These are phyloP conservation scores for Aricia artaxerxes DNA, from an alignment of 2,888 invertebrate genomes.

Conservation along the genomic window DNA sequence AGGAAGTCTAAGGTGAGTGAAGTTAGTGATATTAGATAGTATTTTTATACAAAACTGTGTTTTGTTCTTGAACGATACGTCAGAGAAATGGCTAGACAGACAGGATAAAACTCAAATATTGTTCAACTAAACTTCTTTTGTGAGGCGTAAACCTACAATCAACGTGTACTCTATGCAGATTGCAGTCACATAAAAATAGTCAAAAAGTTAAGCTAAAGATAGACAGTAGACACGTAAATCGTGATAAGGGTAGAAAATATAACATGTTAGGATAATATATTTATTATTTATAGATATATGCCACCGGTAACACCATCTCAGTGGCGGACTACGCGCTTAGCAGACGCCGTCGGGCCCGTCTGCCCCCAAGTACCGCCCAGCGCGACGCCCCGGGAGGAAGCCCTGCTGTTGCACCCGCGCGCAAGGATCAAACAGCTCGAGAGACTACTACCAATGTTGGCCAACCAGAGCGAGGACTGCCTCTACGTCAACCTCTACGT, in stretches of 20 bases:
- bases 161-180: too few species aligned
- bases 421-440: constrained; percentile 92
- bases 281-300: constrained; percentile 85
- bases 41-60: neutral
- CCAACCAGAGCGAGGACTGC: constrained; percentile 98
- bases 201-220: too few species aligned
- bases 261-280: neutral
- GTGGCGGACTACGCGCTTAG: constrained; percentile 90
- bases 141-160: too few species aligned
- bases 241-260: neutral
- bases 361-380: constrained; percentile 89
- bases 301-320: constrained; percentile 95
- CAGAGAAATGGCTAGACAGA: too few species aligned
- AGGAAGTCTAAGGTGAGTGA: constrained; percentile 87
- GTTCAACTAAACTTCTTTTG: too few species aligned
- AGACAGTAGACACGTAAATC: too few species aligned
- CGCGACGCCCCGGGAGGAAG: constrained; percentile 77
- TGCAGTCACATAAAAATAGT: too few species aligned
- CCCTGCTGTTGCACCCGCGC: constrained; percentile 87
- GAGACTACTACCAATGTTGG: constrained; percentile 89
- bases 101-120: too few species aligned
- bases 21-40: neutral
- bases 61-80: too few species aligned
- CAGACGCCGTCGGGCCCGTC: constrained; percentile 90
- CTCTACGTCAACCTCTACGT: constrained; percentile 98